Percentiles rank a stretch among this genome's conserved stretches.
phyloP scores from a whole-genome alignment of 2,113 vertebrate species.

The Proteles cristata region DNA sequence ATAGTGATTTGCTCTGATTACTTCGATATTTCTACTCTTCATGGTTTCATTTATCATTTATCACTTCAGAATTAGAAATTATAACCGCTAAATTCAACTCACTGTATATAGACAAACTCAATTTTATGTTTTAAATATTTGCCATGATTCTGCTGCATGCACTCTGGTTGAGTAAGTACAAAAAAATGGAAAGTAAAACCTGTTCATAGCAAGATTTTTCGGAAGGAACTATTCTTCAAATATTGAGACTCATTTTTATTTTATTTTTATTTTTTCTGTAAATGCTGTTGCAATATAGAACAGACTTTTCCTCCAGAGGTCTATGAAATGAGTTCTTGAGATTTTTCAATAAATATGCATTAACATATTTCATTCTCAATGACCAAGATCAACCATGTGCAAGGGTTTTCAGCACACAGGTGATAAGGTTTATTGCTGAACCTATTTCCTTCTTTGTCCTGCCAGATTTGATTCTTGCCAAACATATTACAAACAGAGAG shows the following conservation, averaged over 20 bases:
- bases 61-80: neutral
- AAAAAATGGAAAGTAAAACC: neutral
- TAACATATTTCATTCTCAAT: constrained; percentile 28
- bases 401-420: neutral
- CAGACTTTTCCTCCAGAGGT: neutral
- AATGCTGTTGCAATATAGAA: neutral
- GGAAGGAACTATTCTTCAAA: neutral
- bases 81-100: neutral
- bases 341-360: neutral
- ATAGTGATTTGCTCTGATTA: neutral
- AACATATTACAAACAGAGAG: neutral
- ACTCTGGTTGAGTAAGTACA: neutral
- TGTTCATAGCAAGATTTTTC: neutral
- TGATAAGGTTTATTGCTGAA: constrained; percentile 35
- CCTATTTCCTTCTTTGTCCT: constrained; percentile 24
- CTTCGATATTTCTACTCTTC: neutral
- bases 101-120: neutral
- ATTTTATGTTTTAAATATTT: neutral
- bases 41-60: neutral
- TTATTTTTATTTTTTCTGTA: neutral
- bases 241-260: neutral
- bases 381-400: neutral
- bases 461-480: constrained; percentile 25
- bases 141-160: neutral
- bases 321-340: neutral